Percentiles rank a stretch among this genome's conserved stretches.
These are phyloP conservation scores for Ecliptopera silaceata DNA, from an alignment of 2,888 invertebrate species.

Conservation along the genomic window DNA sequence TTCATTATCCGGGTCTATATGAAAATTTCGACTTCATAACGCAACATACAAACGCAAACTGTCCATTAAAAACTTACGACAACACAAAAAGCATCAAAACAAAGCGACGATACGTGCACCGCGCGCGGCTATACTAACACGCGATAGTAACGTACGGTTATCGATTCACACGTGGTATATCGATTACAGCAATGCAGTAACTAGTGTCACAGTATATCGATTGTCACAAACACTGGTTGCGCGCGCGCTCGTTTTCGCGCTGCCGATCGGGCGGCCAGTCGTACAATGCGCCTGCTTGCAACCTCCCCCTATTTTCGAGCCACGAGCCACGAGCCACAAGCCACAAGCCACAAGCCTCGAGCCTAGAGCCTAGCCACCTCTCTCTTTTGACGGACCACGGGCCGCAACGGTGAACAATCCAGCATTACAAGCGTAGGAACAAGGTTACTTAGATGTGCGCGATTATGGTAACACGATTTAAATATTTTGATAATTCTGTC, in stretches of 20 bases:
- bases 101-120: slow-evolving; percentile 32
- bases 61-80: slow-evolving; percentile 4
- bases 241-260: slow-evolving; percentile 70
- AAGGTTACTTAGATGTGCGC: slow-evolving; percentile 31
- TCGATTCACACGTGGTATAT: slow-evolving; percentile 27
- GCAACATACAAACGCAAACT: neutral
- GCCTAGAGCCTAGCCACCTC: slow-evolving; percentile 68
- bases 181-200: neutral
- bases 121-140: slow-evolving; percentile 20
- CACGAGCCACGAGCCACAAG: no score
- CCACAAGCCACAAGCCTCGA: no score
- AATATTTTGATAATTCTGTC: neutral
- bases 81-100: slow-evolving; percentile 22
- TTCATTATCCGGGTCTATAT: no score
- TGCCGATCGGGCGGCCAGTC: slow-evolving; percentile 74
- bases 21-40: slow-evolving; percentile 5
- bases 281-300: slow-evolving; percentile 75
- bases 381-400: slow-evolving; percentile 69
- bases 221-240: slow-evolving; percentile 32
- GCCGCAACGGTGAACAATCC: slow-evolving; percentile 55
- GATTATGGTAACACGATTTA: slow-evolving; percentile 26
- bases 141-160: slow-evolving; percentile 24
- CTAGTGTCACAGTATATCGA: slow-evolving; percentile 3
- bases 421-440: slow-evolving; percentile 35
- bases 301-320: slow-evolving; percentile 68